Conservation (phyloP, 2,888 invertebrate species). For the Bellardia bayeri region DNA sequence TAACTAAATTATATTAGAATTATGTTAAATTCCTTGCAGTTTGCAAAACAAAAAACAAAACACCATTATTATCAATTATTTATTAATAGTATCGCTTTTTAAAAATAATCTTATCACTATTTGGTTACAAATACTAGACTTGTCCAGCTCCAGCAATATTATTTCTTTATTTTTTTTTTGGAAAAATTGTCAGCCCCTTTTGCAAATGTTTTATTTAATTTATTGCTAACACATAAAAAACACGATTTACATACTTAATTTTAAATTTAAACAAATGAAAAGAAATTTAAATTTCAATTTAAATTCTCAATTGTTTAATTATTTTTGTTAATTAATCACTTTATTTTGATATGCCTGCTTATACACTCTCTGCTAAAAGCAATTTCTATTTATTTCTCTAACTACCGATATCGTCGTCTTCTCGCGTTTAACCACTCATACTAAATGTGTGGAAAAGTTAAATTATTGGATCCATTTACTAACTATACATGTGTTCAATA, state of each 20-base stretch:
- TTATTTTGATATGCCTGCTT: neutral
- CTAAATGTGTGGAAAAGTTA: constrained; percentile 30
- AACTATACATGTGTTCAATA: neutral
- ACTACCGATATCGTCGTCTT: neutral
- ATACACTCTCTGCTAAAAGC: neutral
- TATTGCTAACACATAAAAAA: no score
- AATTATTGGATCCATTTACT: constrained; percentile 6
- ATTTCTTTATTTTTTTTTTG: neutral
- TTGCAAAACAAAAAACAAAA: constrained; percentile 27
- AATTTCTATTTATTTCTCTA: neutral
- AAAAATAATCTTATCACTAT: constrained; percentile 72
- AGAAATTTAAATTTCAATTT: constrained; percentile 1
- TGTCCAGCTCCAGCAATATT: neutral
- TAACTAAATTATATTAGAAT: constrained; percentile 41
- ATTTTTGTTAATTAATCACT: constrained; percentile 33
- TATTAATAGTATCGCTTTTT: constrained; percentile 65
- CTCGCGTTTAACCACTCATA: constrained; percentile 15
- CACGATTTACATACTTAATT: neutral
- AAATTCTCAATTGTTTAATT: constrained; percentile 42
- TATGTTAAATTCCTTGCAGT: constrained; percentile 34
- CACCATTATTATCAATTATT: constrained; percentile 71
- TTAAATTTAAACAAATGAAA: neutral
- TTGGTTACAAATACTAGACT: constrained; percentile 29
- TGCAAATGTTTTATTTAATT: no score
- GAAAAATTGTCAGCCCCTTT: neutral